Conservation (phyloP, 2,797 vertebrate genomes). For the Parauchenoglanis punctatus region DNA sequence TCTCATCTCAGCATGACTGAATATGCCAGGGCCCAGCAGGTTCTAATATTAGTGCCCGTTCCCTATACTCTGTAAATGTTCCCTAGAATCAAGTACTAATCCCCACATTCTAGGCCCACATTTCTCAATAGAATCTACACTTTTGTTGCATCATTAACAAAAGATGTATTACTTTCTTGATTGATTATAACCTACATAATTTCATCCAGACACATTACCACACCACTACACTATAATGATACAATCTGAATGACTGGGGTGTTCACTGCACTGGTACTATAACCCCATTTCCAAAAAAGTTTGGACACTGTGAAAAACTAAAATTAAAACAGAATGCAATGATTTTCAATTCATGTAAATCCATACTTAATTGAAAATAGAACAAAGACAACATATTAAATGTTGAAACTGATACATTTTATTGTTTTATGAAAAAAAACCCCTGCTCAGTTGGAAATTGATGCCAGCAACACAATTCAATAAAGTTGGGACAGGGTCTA, state of each 20-base stretch:
- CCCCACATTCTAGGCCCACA: not conserved
- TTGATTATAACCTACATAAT: not conserved
- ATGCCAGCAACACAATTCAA: too few relatives aligned
- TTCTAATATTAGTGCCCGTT: slow-evolving; percentile 13
- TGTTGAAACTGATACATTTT: too few relatives aligned
- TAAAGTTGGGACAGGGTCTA: too few relatives aligned
- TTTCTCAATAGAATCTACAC: not conserved
- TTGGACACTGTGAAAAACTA: too few relatives aligned
- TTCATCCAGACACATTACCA: not conserved
- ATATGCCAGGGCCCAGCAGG: not conserved
- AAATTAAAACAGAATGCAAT: too few relatives aligned
- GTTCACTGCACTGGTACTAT: not conserved
- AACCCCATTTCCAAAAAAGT: too few relatives aligned
- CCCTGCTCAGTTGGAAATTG: too few relatives aligned
- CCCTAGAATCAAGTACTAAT: not conserved
- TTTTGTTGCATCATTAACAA: not conserved
- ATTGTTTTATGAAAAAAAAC: too few relatives aligned
- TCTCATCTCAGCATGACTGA: slow-evolving; percentile 26
- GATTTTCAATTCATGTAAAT: too few relatives aligned
- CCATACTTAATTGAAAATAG: too few relatives aligned
- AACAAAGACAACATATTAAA: too few relatives aligned
- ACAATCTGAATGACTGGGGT: not conserved
- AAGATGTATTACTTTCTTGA: not conserved
- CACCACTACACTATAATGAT: slow-evolving; percentile 10
- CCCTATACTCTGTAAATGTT: not conserved